phyloP scores from a whole-genome alignment of 2,113 vertebrate species.

The Lota lota region DNA sequence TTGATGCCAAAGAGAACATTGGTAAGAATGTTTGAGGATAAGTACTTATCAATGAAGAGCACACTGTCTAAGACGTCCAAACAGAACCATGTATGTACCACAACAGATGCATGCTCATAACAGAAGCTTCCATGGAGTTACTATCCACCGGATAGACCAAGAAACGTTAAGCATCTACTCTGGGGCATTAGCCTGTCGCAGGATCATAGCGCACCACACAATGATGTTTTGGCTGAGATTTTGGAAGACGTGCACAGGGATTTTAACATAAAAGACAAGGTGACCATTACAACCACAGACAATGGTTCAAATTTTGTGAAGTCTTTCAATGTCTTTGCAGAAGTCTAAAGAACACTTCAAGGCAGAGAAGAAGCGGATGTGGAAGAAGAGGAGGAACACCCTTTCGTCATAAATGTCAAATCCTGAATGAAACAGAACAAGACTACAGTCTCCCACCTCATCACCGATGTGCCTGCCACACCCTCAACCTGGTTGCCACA shows the following conservation, averaged over 20 bases:
- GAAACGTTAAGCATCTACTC: constrained; percentile 23
- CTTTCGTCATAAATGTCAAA: constrained; percentile 18
- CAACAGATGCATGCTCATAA: constrained; percentile 24
- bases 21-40: constrained; percentile 20
- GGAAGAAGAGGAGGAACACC: constrained; percentile 13
- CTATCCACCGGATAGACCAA: constrained; percentile 27
- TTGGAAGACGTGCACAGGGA: constrained; percentile 13
- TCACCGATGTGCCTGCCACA: constrained; percentile 27
- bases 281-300: constrained; percentile 25
- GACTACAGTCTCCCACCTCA: constrained; percentile 26
- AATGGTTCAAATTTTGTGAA: constrained; percentile 11
- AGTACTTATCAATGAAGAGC: constrained; percentile 8
- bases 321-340: constrained; percentile 21
- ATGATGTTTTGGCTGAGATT: constrained; percentile 27
- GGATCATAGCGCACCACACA: constrained; percentile 15
- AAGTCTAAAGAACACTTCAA: constrained; percentile 18
- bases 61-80: constrained; percentile 9
- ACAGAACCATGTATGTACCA: constrained; percentile 12
- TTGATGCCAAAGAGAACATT: constrained; percentile 26
- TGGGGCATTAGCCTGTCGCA: constrained; percentile 23
- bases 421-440: constrained; percentile 21
- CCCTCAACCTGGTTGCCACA: constrained; percentile 21
- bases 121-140: constrained; percentile 24
- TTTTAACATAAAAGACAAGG: constrained; percentile 4
- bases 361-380: constrained; percentile 23